Conservation (phyloP, 64 coral and sea anemone species). For the Catalaphyllia jardinei region DNA sequence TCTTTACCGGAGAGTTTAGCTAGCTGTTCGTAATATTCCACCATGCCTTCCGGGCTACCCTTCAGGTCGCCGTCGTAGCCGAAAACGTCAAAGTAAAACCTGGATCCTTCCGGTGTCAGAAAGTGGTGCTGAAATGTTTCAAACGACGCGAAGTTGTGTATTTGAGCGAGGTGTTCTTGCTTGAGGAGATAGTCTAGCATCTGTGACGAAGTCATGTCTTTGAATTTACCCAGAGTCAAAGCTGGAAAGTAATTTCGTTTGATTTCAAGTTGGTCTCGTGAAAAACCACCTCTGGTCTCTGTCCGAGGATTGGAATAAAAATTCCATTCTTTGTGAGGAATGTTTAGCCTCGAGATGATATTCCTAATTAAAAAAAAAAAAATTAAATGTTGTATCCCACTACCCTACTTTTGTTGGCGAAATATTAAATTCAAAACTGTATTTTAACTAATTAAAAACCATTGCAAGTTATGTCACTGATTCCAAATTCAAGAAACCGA, state of each 20-base stretch:
- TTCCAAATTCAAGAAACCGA: too few relatives aligned
- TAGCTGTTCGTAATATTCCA: conserved; percentile 22
- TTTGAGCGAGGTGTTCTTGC: background rate
- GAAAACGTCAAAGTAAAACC: conserved; percentile 26
- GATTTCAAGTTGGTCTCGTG: conserved; percentile 25
- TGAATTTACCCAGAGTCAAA: conserved; percentile 23
- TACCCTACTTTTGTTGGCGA: background rate
- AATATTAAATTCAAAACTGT: too few relatives aligned
- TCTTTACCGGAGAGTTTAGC: conserved; percentile 22
- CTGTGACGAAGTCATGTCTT: conserved; percentile 9
- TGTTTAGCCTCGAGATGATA: conserved; percentile 7
- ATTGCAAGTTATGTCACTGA: too few relatives aligned
- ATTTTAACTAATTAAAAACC: too few relatives aligned
- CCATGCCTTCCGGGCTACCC: conserved; percentile 19
- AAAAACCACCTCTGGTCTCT: background rate
- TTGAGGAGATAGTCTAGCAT: conserved; percentile 34
- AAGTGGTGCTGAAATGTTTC: conserved; percentile 40
- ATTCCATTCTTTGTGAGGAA: conserved; percentile 16
- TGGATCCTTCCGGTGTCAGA: conserved; percentile 17
- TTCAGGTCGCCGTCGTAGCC: conserved; percentile 31
- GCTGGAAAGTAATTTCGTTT: conserved; percentile 11
- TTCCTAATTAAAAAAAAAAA: background rate
- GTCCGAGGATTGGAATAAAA: conserved; percentile 30
- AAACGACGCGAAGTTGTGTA: conserved; percentile 17
- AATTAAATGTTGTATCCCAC: too few relatives aligned